Evolutionary conservation across 2,888 invertebrate species (phyloP), one percentile per base, ranked within the genome.

Genomic region (Callinectes sapidus): DNA sequence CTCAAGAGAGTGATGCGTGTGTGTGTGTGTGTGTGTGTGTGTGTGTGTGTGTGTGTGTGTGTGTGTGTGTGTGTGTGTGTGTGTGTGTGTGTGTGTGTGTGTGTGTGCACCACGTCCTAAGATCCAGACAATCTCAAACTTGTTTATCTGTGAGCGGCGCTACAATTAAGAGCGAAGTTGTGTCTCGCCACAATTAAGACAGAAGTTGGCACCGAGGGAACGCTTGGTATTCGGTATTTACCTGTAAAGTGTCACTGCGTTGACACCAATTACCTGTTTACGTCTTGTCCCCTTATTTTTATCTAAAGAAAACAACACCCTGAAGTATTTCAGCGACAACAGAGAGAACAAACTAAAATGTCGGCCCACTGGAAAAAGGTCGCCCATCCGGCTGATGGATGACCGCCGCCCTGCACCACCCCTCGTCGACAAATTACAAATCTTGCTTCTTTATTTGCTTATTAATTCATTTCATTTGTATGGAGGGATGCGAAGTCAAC

Each of bases 41-140:
- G 71, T 71, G 71, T 71, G 71, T 71, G 71, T 71, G 71, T 71
- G 28, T 71, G 71, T 71, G 71, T 71, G 71, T 71, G 71, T 71
- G 86, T 42, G 39, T 86, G n/a, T 42, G 35, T 28, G 71, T 28
- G 71, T 28, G 71, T 71, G 28, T 28, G 28, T 28, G 28, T 71
- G 71, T 28, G 28, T 71, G 28, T 28, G 71, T 28, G 71, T 28
- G 71, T 28, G 28, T 28, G 71, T 71, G 39, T 2, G 85, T 13
- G 18, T 14, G 2, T 14, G 5, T 48, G 48, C 48, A 48, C 48
- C 48, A 48, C 16, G 18, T 23, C 23, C 61, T 23, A 61, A 61
- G 61, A 23, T 18, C 61, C 61, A 61, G 61, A 16, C 61, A 23
- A 61, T 61, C 18, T 16, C 61, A 61, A 61, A 61, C 18, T 61